Evolutionary conservation across 2,888 invertebrate genomes (phyloP).

Genomic region (Oxyteleia sp.): DNA sequence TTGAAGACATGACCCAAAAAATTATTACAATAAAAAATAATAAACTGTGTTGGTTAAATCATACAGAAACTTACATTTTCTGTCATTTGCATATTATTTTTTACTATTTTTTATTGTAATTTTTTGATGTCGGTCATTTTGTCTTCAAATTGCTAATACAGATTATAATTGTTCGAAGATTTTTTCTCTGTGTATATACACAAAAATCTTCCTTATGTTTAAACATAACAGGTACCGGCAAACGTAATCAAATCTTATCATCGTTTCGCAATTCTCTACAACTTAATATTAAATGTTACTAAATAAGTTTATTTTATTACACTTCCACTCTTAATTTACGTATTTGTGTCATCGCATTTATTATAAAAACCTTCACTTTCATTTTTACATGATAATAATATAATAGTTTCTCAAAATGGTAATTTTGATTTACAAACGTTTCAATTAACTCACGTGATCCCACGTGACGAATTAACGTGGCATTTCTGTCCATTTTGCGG

Average conservation of each 20-base stretch:
- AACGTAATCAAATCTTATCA: constrained; percentile 4
- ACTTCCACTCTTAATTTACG: background rate
- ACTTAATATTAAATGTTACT: constrained; percentile 1
- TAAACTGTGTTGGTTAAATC: too few species aligned
- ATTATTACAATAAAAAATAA: too few species aligned
- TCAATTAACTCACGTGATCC: background rate
- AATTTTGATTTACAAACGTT: constrained; percentile 1
- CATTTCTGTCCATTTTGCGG: background rate
- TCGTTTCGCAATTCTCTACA: background rate
- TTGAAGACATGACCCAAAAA: too few species aligned
- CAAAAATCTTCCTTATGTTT: background rate
- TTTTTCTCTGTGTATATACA: too few species aligned
- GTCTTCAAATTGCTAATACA: too few species aligned
- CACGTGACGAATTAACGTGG: too few species aligned
- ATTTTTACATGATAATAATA: constrained; percentile 16
- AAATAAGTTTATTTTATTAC: constrained; percentile 7
- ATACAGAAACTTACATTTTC: too few species aligned
- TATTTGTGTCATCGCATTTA: constrained; percentile 16
- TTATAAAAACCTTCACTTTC: constrained; percentile 23
- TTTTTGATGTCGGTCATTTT: too few species aligned
- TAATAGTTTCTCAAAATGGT: background rate
- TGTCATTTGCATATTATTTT: too few species aligned
- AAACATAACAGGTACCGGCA: constrained; percentile 1
- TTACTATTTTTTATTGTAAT: too few species aligned
- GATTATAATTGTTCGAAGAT: too few species aligned